These are phyloP conservation scores for Phrynosoma platyrhinos DNA, from an alignment of 2,113 vertebrate genomes.

Conservation along the genomic window DNA sequence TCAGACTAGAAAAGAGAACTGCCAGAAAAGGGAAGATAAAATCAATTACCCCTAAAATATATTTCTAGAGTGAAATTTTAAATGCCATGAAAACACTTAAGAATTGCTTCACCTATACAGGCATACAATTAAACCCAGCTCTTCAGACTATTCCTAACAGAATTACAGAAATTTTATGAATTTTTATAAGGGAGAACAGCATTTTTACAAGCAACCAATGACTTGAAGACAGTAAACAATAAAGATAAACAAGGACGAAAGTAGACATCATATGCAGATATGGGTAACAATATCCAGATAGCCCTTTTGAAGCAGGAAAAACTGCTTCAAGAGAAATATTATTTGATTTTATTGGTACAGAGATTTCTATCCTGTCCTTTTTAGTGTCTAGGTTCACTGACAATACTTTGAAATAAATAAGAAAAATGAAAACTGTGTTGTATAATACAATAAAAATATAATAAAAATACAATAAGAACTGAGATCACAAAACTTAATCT, in stretches of 20 bases:
- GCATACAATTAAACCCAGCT: slow-evolving; percentile 4
- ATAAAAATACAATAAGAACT: background rate
- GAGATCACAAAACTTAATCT: background rate
- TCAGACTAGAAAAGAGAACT: accelerated
- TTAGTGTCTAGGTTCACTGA: no score
- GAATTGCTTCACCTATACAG: slow-evolving; percentile 39
- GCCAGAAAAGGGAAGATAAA: background rate
- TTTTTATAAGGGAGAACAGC: background rate
- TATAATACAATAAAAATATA: background rate
- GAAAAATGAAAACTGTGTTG: no score
- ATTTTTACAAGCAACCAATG: slow-evolving; percentile 2
- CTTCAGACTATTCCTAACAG: slow-evolving; percentile 31
- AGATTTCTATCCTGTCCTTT: no score
- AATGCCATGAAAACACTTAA: background rate
- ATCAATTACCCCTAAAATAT: background rate
- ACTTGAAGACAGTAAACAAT: no score
- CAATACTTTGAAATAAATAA: no score
- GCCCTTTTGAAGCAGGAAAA: no score
- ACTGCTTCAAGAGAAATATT: no score
- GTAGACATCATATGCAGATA: background rate
- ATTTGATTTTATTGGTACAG: no score
- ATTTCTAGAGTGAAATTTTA: background rate
- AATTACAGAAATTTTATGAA: slow-evolving; percentile 5
- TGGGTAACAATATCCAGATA: no score
- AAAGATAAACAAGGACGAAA: background rate